Evolutionary conservation across 2,888 invertebrate species (phyloP), one percentile per base, ranked within the genome.

Genomic region (Exocentrus adspersus): DNA sequence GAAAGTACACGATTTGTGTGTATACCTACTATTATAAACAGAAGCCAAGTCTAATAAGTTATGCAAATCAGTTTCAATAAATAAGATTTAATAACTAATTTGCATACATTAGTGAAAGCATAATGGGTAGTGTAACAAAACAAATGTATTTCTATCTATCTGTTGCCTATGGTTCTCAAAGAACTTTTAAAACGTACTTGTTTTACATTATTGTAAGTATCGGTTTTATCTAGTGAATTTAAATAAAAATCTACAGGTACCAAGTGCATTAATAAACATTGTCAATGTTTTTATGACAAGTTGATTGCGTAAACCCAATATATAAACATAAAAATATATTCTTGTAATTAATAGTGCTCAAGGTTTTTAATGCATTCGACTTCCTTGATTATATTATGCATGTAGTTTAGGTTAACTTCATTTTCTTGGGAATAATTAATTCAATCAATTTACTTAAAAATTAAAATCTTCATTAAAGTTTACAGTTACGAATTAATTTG

Each of bases 311-410:
- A 56, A 67, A 64, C 48, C 51, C 58, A 56, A 61, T 56, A 37
- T 28, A 50, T 50, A 41, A 51, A 56, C 32, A 50, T 60, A 54
- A 65, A 65, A 62, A 50, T 63, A 43, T 48, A 42, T 46, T 57
- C 57, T 37, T 46, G 46, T 46, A 64, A 60, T 67, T 67, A 63
- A 64, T 64, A 57, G 63, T 57, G 52, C 60, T 68, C 68, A 68
- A 73, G 69, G 68, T 67, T 72, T 71, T 63, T 54, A 64, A 60
- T 68, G 63, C 59, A 62, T 65, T 61, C 62, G 60, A 71, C 69
- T 69, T 69, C 69, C 69, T 69, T 64, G 57, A 59, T 65, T 65
- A 52, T 24, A n/a, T n/a, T n/a, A 54, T 58, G 52, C 51, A 52
- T 65, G 57, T 32, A 57, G 57, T 57, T 57, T 57, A 57, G 57